Evolutionary conservation across 2,113 vertebrate genomes (phyloP).

Genomic region (Martes martes): DNA sequence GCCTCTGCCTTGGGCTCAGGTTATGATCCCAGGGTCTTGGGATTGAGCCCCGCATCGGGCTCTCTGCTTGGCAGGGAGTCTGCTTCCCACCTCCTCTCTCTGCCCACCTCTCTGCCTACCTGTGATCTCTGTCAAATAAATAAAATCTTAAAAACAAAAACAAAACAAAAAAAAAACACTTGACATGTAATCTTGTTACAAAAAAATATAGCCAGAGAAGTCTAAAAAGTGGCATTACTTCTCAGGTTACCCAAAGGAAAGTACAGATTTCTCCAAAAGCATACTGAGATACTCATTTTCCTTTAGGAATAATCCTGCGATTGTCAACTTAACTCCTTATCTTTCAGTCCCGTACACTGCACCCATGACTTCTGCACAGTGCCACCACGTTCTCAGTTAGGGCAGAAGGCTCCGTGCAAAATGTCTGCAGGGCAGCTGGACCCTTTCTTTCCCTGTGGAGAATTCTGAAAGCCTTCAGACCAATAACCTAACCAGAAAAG

Average conservation of each 20-base stretch:
- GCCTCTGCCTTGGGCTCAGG: no score
- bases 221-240: not conserved
- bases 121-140: no score
- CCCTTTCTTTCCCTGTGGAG: not conserved
- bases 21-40: no score
- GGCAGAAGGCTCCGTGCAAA: not conserved
- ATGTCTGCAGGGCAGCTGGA: not conserved
- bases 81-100: no score
- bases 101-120: no score
- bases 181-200: not conserved
- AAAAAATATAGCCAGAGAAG: not conserved
- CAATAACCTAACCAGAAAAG: not conserved
- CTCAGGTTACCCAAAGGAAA: not conserved
- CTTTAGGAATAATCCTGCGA: not conserved
- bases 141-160: no score
- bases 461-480: not conserved
- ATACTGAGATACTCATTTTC: not conserved
- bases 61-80: no score
- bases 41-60: no score
- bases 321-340: not conserved
- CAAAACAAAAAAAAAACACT: no score
- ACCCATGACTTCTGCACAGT: not conserved
- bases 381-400: not conserved
- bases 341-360: not conserved
- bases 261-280: not conserved